These are phyloP conservation scores for Aphidius ervi DNA, from an alignment of 1,140 invertebrate genomes.

Conservation along the genomic window DNA sequence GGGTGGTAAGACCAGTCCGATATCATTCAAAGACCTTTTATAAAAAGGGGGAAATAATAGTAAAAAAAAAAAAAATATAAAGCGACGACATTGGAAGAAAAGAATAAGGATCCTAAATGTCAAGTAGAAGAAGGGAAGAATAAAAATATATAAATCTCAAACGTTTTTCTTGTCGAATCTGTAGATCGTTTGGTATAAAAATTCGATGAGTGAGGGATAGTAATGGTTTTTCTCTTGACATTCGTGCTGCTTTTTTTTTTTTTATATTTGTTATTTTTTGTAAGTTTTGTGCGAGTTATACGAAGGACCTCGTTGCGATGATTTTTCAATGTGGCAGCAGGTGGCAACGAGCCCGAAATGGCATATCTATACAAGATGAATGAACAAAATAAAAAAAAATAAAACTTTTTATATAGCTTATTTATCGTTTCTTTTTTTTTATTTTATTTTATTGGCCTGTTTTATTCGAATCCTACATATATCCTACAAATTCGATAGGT, in stretches of 20 bases:
- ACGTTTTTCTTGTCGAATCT: conserved; percentile 12
- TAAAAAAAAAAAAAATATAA: not conserved
- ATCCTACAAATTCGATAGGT: too few relatives aligned
- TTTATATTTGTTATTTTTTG: not conserved
- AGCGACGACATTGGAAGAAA: not conserved
- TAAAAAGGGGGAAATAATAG: not conserved
- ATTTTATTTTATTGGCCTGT: too few relatives aligned
- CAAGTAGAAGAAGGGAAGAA: not conserved
- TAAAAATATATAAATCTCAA: conserved; percentile 17
- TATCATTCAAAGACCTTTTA: not conserved
- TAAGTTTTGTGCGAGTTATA: not conserved
- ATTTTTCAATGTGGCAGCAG: conserved; percentile 20
- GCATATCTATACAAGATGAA: too few relatives aligned
- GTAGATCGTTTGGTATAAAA: conserved; percentile 9
- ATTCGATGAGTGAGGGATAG: conserved; percentile 10
- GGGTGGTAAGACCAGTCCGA: too few relatives aligned
- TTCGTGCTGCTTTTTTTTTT: not conserved
- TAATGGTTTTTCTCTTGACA: conserved; percentile 3
- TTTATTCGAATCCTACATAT: too few relatives aligned
- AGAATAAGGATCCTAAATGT: too few relatives aligned
- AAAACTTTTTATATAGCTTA: too few relatives aligned
- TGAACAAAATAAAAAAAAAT: too few relatives aligned
- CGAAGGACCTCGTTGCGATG: not conserved
- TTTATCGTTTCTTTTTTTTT: too few relatives aligned
- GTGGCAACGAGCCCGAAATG: conserved; percentile 2